These are phyloP conservation scores for Herpetotheres cachinnans DNA, from an alignment of 2,113 vertebrate species.

Conservation along the genomic window DNA sequence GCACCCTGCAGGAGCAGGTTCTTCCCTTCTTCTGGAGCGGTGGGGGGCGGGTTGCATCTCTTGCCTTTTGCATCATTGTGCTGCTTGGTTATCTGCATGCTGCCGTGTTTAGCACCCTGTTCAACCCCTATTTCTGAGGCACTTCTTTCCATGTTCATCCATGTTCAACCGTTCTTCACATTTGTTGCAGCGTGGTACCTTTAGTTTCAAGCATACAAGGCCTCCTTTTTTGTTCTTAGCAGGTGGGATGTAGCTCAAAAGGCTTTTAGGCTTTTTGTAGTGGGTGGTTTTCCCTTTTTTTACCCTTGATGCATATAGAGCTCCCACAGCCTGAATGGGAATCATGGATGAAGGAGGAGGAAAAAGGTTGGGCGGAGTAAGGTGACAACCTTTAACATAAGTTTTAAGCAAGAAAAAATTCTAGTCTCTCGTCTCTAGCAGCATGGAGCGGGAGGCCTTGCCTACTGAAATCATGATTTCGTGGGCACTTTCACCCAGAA, in stretches of 20 bases:
- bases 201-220: neutral
- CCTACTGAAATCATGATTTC: neutral
- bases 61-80: neutral
- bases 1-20: neutral
- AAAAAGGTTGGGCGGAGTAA: neutral
- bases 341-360: neutral
- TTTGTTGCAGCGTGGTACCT: neutral
- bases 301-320: neutral
- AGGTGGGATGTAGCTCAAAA: neutral
- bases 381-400: neutral
- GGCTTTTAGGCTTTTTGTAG: neutral
- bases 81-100: accelerated
- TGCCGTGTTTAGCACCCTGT: neutral
- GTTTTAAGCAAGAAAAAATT: neutral
- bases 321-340: neutral
- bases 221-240: neutral
- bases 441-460: neutral
- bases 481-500: neutral
- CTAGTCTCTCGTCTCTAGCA: neutral
- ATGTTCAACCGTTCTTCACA: neutral
- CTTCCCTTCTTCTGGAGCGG: neutral
- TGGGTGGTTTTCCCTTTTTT: neutral
- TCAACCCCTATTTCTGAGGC: neutral
- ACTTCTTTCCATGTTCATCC: neutral
- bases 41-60: neutral